Evolutionary conservation across 2,888 invertebrate species (phyloP).

Genomic region (Opisthograptis luteolata): DNA sequence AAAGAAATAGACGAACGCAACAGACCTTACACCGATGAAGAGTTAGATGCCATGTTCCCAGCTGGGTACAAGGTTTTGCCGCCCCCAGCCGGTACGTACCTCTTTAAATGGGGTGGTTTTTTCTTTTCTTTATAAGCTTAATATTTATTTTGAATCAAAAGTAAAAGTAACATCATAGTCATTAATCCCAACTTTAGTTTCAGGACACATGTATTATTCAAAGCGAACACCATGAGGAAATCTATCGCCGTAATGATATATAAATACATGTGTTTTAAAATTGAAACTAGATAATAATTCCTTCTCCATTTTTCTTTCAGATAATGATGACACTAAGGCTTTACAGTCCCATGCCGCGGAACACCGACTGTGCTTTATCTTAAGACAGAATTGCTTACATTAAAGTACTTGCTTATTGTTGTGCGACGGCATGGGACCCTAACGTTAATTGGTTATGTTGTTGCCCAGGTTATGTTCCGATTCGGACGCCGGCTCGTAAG

Average conservation of each 20-base stretch:
- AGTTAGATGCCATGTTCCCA: constrained; percentile 98
- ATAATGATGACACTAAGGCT: constrained; percentile 77
- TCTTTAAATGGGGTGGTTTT: constrained; percentile 26
- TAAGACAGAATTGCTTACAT: constrained; percentile 48
- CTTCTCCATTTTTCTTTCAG: constrained; percentile 80
- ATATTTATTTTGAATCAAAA: constrained; percentile 36
- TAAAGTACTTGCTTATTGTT: constrained; percentile 33
- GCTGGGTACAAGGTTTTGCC: constrained; percentile 98
- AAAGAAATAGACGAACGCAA: constrained; percentile 99
- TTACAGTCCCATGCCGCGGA: constrained; percentile 73
- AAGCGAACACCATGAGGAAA: constrained; percentile 59
- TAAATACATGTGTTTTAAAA: constrained; percentile 64
- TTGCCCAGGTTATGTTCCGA: constrained; percentile 93
- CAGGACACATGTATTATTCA: constrained; percentile 79
- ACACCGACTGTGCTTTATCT: constrained; percentile 61
- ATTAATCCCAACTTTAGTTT: constrained; percentile 78
- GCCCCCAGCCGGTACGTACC: constrained; percentile 92
- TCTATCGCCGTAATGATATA: constrained; percentile 46
- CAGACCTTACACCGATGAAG: constrained; percentile 97
- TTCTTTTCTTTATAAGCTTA: constrained; percentile 24
- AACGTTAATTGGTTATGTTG: constrained; percentile 53
- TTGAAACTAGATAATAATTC: constrained; percentile 60
- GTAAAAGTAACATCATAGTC: constrained; percentile 65
- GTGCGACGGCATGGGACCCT: constrained; percentile 43
- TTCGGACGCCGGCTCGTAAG: constrained; percentile 98